phyloP scores from a whole-genome alignment of 2,113 vertebrate genomes.

The Lutjanus erythropterus region DNA sequence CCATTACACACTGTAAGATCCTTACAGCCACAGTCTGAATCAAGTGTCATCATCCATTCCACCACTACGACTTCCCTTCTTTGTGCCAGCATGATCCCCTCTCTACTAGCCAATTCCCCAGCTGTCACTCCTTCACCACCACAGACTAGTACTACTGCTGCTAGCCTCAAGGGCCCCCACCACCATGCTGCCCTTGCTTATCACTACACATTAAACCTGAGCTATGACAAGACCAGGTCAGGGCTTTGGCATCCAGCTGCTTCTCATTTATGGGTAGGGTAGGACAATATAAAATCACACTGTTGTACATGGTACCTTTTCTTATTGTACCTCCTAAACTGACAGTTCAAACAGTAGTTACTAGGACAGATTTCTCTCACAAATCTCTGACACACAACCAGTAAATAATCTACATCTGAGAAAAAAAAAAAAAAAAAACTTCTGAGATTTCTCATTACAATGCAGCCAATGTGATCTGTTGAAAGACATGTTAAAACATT shows the following conservation, averaged over 20 bases:
- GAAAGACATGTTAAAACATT: not conserved
- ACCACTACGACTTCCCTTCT: constrained; percentile 13
- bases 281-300: not conserved
- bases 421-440: not conserved
- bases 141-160: constrained; percentile 19
- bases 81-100: constrained; percentile 44
- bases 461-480: not conserved
- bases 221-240: not conserved
- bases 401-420: not conserved
- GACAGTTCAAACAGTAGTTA: not conserved
- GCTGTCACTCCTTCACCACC: constrained; percentile 60
- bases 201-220: constrained; percentile 8
- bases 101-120: constrained; percentile 60
- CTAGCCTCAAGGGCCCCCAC: not conserved
- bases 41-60: constrained; percentile 7
- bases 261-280: not conserved
- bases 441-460: not conserved
- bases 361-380: too few relatives aligned
- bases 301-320: not conserved
- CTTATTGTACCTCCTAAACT: not conserved
- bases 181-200: not conserved
- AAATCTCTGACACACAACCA: not conserved
- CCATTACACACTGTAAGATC: not conserved
- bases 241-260: not conserved
- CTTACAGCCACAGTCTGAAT: constrained; percentile 7